Base-by-base conservation (phyloP, 2,797 vertebrate species). In the Gymnocypris eckloni region DNA sequence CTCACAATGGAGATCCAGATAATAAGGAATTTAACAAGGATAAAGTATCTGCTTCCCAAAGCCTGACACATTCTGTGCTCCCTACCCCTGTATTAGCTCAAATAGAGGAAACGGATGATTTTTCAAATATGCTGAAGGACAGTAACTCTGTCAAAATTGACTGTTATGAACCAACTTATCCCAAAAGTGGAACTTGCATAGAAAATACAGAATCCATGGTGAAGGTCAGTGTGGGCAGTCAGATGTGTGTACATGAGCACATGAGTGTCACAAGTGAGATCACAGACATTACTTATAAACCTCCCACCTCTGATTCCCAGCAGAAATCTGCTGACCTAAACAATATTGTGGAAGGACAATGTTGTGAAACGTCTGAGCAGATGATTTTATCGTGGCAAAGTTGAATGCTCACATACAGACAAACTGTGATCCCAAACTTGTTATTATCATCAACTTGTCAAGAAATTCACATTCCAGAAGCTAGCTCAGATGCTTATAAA, bases 301-400 rank as follows among this genome's bases (percentile, higher is more conserved):
- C 25, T 72, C 52, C 66, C 28, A 79, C 33, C 13, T 72, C 69
- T 66, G 56, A 85, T 37, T 61, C 70, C 81, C 64, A 77, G 76
- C 82, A 77, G 15, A 69, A 25, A 76, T 59, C 41, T 64, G 43
- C 77, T 61, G 67, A 73, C 92, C 78, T 95, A 94, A 87, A 94
- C 10, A 39, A 67, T 33, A 52, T 50, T 80, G 70, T 54, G 43
- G 69, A 86, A 72, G 52, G 20, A 9, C 77, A 72, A 37, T 80
- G 20, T 85, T 80, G 69, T 66, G 77, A 64, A 80, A 80, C 0
- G 11, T 64, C 41, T 73, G 70, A 81, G 18, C 66, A 70, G 28
- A 45, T 10, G 0, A 20, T 20, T 72, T 64, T 64, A 64, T 52
- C 22, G 6, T 81, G 56, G 54, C 56, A 86, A 66, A 86, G 78